Evolutionary conservation across 2,113 vertebrate species (phyloP).

Genomic region (Tragelaphus imberbis): DNA sequence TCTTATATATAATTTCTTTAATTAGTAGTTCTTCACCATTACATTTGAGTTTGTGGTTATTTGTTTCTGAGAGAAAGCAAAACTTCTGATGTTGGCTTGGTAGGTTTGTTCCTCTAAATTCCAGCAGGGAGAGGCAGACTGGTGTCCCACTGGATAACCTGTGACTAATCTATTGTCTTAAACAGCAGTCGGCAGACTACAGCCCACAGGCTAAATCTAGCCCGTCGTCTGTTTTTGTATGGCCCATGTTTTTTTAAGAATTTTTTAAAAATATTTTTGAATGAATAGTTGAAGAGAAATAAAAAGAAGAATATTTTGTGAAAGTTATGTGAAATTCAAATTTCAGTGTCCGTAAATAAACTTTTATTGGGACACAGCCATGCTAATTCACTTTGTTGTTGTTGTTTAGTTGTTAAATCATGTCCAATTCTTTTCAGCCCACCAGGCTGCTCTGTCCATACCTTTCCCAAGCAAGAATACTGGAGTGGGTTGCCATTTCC

Average conservation of each 20-base stretch:
- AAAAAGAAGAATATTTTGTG: background rate
- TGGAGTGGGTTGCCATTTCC: background rate
- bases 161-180: background rate
- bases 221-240: background rate
- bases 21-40: slow-evolving; percentile 49
- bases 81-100: background rate
- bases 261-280: background rate
- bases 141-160: background rate
- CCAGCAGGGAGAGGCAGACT: background rate
- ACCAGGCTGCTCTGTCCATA: background rate
- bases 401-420: background rate
- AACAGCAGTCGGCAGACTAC: background rate
- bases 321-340: background rate
- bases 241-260: background rate
- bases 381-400: background rate
- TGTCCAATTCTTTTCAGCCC: background rate
- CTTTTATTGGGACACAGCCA: background rate
- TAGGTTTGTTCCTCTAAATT: background rate
- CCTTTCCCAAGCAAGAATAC: background rate
- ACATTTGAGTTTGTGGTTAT: slow-evolving; percentile 54
- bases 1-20: slow-evolving; percentile 62
- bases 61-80: slow-evolving; percentile 43
- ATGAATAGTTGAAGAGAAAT: background rate
- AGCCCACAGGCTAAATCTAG: background rate
- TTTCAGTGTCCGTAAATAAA: background rate